Evolutionary conservation across 2,888 invertebrate genomes (phyloP).

Genomic region (Drosophila borealis): DNA sequence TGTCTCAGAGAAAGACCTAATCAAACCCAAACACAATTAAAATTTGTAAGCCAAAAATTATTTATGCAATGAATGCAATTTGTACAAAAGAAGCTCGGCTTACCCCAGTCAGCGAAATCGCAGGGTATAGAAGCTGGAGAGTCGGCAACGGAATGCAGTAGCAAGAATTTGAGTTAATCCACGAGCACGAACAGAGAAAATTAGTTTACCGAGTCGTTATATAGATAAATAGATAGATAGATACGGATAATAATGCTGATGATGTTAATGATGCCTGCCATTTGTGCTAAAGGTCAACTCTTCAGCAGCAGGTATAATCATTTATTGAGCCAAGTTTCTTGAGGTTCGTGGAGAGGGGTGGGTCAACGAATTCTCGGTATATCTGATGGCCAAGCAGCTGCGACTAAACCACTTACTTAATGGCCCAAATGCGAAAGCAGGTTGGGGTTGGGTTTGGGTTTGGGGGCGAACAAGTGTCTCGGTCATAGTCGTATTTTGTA

Average conservation of each 20-base stretch:
- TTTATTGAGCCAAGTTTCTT: background rate
- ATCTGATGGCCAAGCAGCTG: slow-evolving; percentile 33
- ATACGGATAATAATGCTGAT: slow-evolving; percentile 8
- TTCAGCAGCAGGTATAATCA: slow-evolving; percentile 9
- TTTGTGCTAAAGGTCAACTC: slow-evolving; percentile 15
- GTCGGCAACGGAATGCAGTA: too few relatives aligned
- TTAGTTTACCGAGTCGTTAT: background rate
- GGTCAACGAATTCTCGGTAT: slow-evolving; percentile 1
- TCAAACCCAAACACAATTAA: background rate
- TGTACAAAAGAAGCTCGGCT: too few relatives aligned
- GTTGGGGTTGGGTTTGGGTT: background rate
- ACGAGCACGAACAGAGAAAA: too few relatives aligned
- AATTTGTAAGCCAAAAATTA: slow-evolving; percentile 4
- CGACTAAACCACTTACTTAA: slow-evolving; percentile 43
- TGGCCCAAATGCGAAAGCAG: slow-evolving; percentile 27
- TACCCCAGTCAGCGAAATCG: too few relatives aligned
- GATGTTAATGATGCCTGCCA: background rate
- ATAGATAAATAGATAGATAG: background rate
- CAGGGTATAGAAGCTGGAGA: too few relatives aligned
- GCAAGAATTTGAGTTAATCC: too few relatives aligned
- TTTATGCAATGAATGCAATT: background rate
- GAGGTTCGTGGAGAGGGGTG: background rate
- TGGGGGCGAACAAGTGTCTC: slow-evolving; percentile 44
- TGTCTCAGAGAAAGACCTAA: too few relatives aligned
- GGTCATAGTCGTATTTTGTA: slow-evolving; percentile 23